Evolutionary conservation across 2,888 invertebrate genomes (phyloP).

Genomic region (Polyploca ridens): DNA sequence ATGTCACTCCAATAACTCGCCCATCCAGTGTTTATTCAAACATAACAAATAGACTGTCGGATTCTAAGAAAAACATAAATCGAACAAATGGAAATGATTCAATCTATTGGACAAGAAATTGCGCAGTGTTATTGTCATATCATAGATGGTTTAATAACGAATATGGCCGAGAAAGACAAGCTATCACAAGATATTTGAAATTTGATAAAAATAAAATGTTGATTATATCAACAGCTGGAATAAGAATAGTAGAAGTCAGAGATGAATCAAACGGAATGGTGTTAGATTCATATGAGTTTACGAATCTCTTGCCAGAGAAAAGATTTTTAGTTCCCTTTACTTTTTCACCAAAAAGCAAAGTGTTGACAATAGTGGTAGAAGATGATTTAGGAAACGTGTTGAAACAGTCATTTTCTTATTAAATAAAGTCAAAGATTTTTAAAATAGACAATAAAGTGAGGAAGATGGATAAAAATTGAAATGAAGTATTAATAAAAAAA

Average conservation of each 20-base stretch:
- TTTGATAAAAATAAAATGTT: conserved; percentile 84
- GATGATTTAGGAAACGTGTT: conserved; percentile 88
- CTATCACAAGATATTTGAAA: conserved; percentile 79
- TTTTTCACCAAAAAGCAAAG: conserved; percentile 75
- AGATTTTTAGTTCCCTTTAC: conserved; percentile 84
- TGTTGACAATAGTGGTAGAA: conserved; percentile 86
- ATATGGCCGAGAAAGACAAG: conserved; percentile 81
- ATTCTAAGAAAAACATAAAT: conserved; percentile 74
- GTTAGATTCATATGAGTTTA: conserved; percentile 86
- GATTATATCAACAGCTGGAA: conserved; percentile 86
- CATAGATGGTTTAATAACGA: conserved; percentile 86
- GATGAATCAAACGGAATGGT: conserved; percentile 85
- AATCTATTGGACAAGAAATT: conserved; percentile 86
- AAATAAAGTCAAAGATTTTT: conserved; percentile 42
- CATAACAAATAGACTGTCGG: conserved; percentile 73
- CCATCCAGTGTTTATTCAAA: conserved; percentile 80
- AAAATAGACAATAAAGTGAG: conserved; percentile 72
- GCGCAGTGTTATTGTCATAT: conserved; percentile 86
- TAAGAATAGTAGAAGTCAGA: conserved; percentile 88
- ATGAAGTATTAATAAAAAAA: conserved; percentile 25
- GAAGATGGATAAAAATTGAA: conserved; percentile 29
- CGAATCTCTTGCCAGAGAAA: conserved; percentile 82
- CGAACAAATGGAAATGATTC: conserved; percentile 79
- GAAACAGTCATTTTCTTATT: conserved; percentile 86
- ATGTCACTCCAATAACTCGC: conserved; percentile 80